These are phyloP conservation scores for Epinotia ramella DNA, from an alignment of 2,888 invertebrate species.

Conservation along the genomic window DNA sequence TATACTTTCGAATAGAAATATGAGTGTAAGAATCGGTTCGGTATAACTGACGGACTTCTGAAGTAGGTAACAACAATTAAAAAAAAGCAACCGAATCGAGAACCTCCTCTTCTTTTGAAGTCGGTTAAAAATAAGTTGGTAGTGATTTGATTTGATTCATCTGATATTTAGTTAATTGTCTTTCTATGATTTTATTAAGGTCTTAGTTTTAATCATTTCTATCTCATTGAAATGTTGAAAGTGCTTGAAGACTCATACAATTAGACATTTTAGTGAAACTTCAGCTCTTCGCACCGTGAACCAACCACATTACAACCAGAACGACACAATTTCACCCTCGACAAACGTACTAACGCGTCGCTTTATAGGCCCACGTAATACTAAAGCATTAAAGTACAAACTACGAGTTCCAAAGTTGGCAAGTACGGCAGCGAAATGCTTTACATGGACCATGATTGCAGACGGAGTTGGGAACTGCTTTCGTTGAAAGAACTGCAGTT, in stretches of 20 bases:
- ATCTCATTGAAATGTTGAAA: not conserved
- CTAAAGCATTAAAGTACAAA: slow-evolving; percentile 38
- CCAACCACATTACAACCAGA: not conserved
- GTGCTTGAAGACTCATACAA: not conserved
- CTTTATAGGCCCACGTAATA: slow-evolving; percentile 37
- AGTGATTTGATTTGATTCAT: not conserved
- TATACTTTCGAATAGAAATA: too few relatives aligned
- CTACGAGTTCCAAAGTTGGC: slow-evolving; percentile 35
- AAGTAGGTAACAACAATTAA: too few relatives aligned
- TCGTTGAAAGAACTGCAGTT: slow-evolving; percentile 39
- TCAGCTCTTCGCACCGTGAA: not conserved
- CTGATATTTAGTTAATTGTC: not conserved
- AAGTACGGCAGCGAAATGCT: slow-evolving; percentile 40
- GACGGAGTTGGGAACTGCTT: slow-evolving; percentile 35
- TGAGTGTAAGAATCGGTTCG: too few relatives aligned
- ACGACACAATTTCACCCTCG: slow-evolving; percentile 2
- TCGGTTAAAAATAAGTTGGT: too few relatives aligned
- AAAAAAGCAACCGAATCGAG: too few relatives aligned
- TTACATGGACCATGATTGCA: slow-evolving; percentile 42
- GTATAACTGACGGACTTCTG: too few relatives aligned
- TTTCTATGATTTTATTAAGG: not conserved
- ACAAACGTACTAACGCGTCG: slow-evolving; percentile 9
- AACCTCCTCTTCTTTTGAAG: too few relatives aligned
- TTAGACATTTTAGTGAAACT: slow-evolving; percentile 1
- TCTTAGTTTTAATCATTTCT: not conserved